These are phyloP conservation scores for Agrochola macilenta DNA, from an alignment of 2,888 invertebrate genomes.

Conservation along the genomic window DNA sequence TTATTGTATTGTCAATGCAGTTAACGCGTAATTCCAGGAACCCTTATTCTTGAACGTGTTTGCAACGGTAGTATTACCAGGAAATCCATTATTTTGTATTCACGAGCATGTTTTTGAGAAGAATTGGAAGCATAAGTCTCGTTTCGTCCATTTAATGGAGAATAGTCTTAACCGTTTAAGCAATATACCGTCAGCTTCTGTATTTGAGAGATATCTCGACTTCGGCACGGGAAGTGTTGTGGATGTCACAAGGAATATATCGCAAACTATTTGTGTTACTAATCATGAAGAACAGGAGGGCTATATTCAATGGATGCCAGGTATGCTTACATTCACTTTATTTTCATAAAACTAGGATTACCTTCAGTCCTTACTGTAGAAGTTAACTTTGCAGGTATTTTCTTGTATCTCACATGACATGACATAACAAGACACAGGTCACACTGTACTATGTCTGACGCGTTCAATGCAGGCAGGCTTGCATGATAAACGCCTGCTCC, in stretches of 20 bases:
- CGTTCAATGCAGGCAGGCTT: not conserved
- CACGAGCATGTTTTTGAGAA: slow-evolving; percentile 81
- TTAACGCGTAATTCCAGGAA: slow-evolving; percentile 73
- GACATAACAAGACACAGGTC: slow-evolving; percentile 4
- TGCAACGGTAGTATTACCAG: slow-evolving; percentile 80
- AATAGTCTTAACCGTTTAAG: slow-evolving; percentile 82
- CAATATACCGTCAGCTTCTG: slow-evolving; percentile 84
- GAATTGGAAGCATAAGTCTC: slow-evolving; percentile 77
- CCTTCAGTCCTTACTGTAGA: slow-evolving; percentile 6
- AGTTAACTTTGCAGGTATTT: not conserved
- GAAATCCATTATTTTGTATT: slow-evolving; percentile 77
- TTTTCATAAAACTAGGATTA: slow-evolving; percentile 9
- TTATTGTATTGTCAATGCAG: slow-evolving; percentile 42
- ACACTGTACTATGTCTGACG: not conserved
- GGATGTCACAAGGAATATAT: slow-evolving; percentile 84
- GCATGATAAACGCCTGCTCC: slow-evolving; percentile 29
- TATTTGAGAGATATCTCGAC: slow-evolving; percentile 84
- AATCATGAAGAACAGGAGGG: slow-evolving; percentile 85
- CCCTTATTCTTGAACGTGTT: slow-evolving; percentile 82
- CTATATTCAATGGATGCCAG: slow-evolving; percentile 86
- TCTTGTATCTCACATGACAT: not conserved
- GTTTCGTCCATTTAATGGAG: slow-evolving; percentile 83
- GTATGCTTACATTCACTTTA: slow-evolving; percentile 66
- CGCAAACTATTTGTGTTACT: slow-evolving; percentile 85
- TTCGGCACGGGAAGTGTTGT: slow-evolving; percentile 83